These are phyloP conservation scores for Pachydiplax longipennis DNA, from an alignment of 2,888 invertebrate species.

Conservation along the genomic window DNA sequence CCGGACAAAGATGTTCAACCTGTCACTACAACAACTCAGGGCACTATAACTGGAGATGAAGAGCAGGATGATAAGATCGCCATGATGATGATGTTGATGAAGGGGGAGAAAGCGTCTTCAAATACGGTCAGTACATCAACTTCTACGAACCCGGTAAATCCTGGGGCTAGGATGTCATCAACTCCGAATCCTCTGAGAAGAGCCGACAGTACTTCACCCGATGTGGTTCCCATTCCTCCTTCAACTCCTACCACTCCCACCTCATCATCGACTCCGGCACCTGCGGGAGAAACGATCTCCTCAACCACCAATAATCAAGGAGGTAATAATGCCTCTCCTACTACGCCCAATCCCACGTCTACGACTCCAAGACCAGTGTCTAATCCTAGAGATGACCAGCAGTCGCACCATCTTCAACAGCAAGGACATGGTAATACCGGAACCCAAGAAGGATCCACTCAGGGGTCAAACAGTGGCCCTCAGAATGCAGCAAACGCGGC, in stretches of 20 bases:
- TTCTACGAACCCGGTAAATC: neutral
- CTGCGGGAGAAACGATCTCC: constrained; percentile 66
- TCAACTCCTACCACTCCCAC: constrained; percentile 70
- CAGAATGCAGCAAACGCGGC: constrained; percentile 6
- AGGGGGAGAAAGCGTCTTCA: constrained; percentile 14
- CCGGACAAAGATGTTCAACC: constrained; percentile 22
- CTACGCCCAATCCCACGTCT: constrained; percentile 48
- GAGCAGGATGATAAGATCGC: constrained; percentile 25
- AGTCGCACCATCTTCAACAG: neutral
- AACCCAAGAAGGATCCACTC: constrained; percentile 24
- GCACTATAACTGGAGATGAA: neutral
- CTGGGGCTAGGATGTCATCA: constrained; percentile 10
- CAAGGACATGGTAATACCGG: constrained; percentile 11
- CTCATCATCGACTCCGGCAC: constrained; percentile 68
- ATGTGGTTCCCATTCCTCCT: constrained; percentile 55
- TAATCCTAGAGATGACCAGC: constrained; percentile 14
- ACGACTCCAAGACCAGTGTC: constrained; percentile 16
- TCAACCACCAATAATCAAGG: constrained; percentile 55
- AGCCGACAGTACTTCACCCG: constrained; percentile 48
- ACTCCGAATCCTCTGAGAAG: constrained; percentile 23
- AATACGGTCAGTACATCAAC: constrained; percentile 13
- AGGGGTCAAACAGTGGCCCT: constrained; percentile 49
- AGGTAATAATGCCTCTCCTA: constrained; percentile 49
- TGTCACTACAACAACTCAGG: neutral
- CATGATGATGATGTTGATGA: constrained; percentile 36